Base-by-base conservation (phyloP, 2,797 vertebrate species). In the Diplodus puntazzo region DNA sequence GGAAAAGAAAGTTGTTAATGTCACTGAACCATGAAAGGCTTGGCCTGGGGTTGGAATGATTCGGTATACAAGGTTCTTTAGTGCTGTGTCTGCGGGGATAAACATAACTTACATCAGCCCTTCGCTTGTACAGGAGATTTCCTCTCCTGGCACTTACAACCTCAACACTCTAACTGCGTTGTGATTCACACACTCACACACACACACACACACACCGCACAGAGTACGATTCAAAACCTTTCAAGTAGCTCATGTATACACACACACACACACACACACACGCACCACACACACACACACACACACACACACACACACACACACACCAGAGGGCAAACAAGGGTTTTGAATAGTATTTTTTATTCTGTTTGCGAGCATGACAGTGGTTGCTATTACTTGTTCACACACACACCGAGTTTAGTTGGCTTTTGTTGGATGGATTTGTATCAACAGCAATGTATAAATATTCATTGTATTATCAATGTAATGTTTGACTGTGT, bases 51-150 rank as follows among this genome's bases (percentile, higher is more conserved):
- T 92, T 95, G 94, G 94, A 96, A 95, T 95, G 95, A 94, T 92
- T 93, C 79, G 77, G 89, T 96, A 89, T 95, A 94, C 93, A 92
- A 93, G 94, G 94, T 96, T 96, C 92, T 92, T 94, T 91, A 93
- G 94, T 92, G 88, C 90, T 92, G 92, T 92, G 95, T 95, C 96
- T 96, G 92, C 93, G 81, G 94, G 95, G 95, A 96, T 96, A 95
- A 96, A 96, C 95, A 96, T 95, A 93, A 94, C 94, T 95, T 95
- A 96, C 95, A 96, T 96, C 92, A 95, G 93, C 93, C 92, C 87
- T 81, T 91, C 11, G 84, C 94, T 96, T 80, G 91, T 93, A 96
- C 93, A 92, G 91, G 91, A 95, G 94, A 93, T 96, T 92, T 94
- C 93, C 89, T 94, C 92, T 94, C 89, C 92, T 94, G 93, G 94